phyloP scores from a whole-genome alignment of 2,113 vertebrate genomes.

The Hydropotes inermis region DNA sequence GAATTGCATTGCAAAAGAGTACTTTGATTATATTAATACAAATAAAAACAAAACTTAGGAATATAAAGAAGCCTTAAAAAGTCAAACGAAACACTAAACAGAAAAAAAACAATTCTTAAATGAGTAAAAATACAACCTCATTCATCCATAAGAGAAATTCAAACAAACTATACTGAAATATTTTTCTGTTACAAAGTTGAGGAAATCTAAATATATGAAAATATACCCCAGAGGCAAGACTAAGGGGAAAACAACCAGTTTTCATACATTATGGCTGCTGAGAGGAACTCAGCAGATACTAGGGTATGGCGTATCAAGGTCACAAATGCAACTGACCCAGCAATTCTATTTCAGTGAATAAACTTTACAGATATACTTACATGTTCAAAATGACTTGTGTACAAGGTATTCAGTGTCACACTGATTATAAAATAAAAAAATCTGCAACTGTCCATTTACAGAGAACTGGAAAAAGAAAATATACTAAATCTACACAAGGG shows the following conservation, averaged over 20 bases:
- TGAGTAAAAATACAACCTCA: not conserved
- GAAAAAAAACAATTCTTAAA: not conserved
- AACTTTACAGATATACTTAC: not conserved
- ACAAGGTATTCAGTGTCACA: not conserved
- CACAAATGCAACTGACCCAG: not conserved
- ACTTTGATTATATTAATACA: not conserved
- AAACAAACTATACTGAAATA: not conserved
- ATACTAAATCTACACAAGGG: not conserved
- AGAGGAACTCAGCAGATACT: not conserved
- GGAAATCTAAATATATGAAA: not conserved
- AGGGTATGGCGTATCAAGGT: not conserved
- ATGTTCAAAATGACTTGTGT: not conserved
- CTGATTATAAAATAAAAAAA: not conserved
- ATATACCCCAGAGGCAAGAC: not conserved
- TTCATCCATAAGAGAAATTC: not conserved
- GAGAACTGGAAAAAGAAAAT: conserved; percentile 33
- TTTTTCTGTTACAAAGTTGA: not conserved
- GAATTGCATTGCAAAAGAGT: not conserved
- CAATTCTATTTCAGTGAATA: not conserved
- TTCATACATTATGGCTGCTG: not conserved
- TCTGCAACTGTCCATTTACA: not conserved
- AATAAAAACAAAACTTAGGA: not conserved
- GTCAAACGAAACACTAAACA: not conserved
- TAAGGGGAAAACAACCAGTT: not conserved
- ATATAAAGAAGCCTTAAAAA: not conserved